These are phyloP conservation scores for Ictidomys tridecemlineatus DNA, from an alignment of 2,113 vertebrate genomes.

Conservation along the genomic window DNA sequence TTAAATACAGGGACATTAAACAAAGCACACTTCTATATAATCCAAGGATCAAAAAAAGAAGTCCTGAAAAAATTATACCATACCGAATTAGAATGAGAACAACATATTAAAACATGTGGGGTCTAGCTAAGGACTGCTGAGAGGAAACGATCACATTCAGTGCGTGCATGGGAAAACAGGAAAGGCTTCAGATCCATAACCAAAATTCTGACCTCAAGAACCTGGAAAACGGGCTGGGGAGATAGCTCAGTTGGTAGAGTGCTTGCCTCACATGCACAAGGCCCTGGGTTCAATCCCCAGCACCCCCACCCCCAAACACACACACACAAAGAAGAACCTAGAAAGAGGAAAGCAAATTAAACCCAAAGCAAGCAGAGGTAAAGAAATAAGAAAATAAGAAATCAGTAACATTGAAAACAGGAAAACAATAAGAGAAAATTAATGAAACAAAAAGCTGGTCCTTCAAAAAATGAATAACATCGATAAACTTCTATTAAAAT, in stretches of 20 bases:
- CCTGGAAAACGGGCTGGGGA: neutral
- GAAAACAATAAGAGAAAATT: conserved; percentile 7
- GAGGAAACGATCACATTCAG: neutral
- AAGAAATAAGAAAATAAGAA: neutral
- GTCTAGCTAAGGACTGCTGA: neutral
- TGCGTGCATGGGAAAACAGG: neutral
- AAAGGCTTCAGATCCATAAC: neutral
- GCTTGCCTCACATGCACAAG: too few species aligned
- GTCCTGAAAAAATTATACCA: neutral
- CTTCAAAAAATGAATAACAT: neutral
- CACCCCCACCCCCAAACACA: too few species aligned
- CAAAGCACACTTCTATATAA: conserved; percentile 4
- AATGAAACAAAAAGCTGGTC: neutral
- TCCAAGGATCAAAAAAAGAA: conserved; percentile 16
- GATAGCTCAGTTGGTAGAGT: too few species aligned
- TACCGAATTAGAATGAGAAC: conserved; percentile 32
- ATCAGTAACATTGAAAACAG: neutral
- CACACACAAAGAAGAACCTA: neutral
- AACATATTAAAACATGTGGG: conserved; percentile 1
- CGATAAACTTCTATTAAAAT: neutral
- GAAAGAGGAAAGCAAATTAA: conserved; percentile 33
- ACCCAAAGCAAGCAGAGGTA: neutral
- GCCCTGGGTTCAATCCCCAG: too few species aligned
- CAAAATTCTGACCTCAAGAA: conserved; percentile 45
- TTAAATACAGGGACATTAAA: neutral